Percentiles rank a stretch among this genome's conserved stretches.
Evolutionary conservation across 2,888 invertebrate genomes (phyloP).

Genomic region (Pristionchus maxplancki): DNA sequence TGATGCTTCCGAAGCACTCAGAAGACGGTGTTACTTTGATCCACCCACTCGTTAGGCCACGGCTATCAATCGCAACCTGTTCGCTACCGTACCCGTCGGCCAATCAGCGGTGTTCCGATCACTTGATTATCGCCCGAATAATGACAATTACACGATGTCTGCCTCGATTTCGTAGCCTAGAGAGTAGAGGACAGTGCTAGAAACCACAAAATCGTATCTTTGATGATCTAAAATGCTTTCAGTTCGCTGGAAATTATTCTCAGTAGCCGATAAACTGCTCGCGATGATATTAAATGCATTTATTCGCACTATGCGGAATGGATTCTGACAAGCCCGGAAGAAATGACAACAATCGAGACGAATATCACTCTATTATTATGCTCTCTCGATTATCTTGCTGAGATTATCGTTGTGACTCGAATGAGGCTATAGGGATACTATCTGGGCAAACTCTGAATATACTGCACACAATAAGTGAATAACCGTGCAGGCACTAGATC

Average conservation of each 20-base stretch:
- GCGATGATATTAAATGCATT: conserved; percentile 30
- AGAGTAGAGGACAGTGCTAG: not conserved
- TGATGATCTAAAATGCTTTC: not conserved
- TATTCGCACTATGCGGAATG: conserved; percentile 39
- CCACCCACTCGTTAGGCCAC: not conserved
- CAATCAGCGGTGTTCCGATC: not conserved
- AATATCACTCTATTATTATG: not conserved
- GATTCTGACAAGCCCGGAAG: not conserved
- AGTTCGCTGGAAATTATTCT: not conserved
- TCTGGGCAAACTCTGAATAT: not conserved
- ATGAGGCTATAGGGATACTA: not conserved
- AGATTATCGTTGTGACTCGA: conserved; percentile 10
- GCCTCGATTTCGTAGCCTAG: not conserved
- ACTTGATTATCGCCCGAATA: not conserved
- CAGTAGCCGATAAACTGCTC: not conserved
- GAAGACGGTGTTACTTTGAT: not conserved
- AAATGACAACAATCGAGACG: not conserved
- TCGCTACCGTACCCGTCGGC: conserved; percentile 21
- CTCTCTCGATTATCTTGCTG: not conserved
- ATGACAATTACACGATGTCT: conserved; percentile 28
- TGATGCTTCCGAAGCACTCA: not conserved
- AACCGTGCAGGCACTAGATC: too few relatives aligned
- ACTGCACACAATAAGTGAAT: not conserved
- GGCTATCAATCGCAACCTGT: not conserved
- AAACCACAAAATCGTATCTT: conserved; percentile 6